These are phyloP conservation scores for Zootoca vivipara DNA, from an alignment of 2,113 vertebrate species.

Conservation along the genomic window DNA sequence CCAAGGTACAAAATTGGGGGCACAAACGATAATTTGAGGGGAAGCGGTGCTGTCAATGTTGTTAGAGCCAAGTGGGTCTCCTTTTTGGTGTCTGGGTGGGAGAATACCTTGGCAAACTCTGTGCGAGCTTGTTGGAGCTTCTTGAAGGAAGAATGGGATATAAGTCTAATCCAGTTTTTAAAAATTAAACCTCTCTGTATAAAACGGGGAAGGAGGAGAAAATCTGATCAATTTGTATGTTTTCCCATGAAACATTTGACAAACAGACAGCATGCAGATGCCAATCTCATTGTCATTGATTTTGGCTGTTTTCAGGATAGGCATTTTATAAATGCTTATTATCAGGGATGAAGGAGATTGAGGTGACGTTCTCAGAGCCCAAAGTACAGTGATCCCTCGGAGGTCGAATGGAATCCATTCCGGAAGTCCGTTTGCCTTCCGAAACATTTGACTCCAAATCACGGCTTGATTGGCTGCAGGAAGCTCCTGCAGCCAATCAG, in stretches of 20 bases:
- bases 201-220: not conserved
- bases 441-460: too few species aligned
- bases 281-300: not conserved
- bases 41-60: not conserved
- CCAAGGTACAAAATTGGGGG: not conserved
- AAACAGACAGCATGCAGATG: not conserved
- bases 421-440: too few species aligned
- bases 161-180: not conserved
- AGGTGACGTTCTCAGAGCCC: not conserved
- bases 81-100: not conserved
- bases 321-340: not conserved
- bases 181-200: not conserved
- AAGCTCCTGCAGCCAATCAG: too few species aligned
- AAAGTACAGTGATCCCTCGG: too few species aligned
- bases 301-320: not conserved
- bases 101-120: not conserved
- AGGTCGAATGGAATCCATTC: too few species aligned
- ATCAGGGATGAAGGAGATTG: not conserved
- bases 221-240: too few species aligned
- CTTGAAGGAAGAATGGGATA: not conserved
- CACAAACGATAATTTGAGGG: not conserved
- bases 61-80: not conserved
- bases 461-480: too few species aligned
- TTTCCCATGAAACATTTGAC: not conserved
- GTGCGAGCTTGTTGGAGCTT: too few species aligned